A percentile compares a stretch with the other conserved stretches of the same genome.
phyloP scores from a whole-genome alignment of 2,888 invertebrate genomes.

The Xanthia togata region DNA sequence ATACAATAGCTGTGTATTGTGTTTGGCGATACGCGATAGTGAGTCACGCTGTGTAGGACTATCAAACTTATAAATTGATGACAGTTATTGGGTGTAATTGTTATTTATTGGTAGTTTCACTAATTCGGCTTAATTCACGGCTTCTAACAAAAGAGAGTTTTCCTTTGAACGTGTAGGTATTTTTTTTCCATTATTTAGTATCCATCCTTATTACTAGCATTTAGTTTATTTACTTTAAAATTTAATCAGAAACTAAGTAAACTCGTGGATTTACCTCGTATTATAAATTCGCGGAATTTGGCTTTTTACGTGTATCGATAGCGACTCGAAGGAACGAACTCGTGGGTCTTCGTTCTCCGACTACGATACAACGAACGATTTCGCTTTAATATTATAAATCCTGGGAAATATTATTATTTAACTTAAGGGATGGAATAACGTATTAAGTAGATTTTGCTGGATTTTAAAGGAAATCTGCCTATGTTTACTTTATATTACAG shows the following conservation, averaged over 20 bases:
- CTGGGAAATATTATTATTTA: slow-evolving; percentile 41
- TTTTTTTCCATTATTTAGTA: background rate
- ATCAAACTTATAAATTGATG: slow-evolving; percentile 4
- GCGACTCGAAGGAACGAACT: slow-evolving; percentile 57
- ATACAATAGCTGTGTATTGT: slow-evolving; percentile 50
- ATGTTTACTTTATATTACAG: slow-evolving; percentile 39
- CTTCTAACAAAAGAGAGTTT: slow-evolving; percentile 1
- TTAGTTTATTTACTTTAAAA: slow-evolving; percentile 15
- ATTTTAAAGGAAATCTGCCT: slow-evolving; percentile 16
- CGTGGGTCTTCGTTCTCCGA: slow-evolving; percentile 39
- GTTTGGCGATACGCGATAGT: slow-evolving; percentile 63
- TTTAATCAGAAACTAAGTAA: background rate
- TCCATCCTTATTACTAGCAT: too few relatives aligned
- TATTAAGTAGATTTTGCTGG: slow-evolving; percentile 28
- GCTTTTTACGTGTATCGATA: slow-evolving; percentile 70
- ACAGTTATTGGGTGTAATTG: slow-evolving; percentile 3
- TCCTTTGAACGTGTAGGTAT: background rate
- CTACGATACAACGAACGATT: slow-evolving; percentile 46
- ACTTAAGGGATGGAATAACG: slow-evolving; percentile 38
- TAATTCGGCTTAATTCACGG: slow-evolving; percentile 1
- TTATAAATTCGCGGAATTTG: slow-evolving; percentile 66
- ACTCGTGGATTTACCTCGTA: background rate
- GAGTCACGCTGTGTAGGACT: slow-evolving; percentile 4
- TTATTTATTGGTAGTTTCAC: slow-evolving; percentile 34
- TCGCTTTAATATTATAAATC: slow-evolving; percentile 43